Evolutionary conservation across 2,888 invertebrate genomes (phyloP).

Genomic region (Agonum fuliginosum): DNA sequence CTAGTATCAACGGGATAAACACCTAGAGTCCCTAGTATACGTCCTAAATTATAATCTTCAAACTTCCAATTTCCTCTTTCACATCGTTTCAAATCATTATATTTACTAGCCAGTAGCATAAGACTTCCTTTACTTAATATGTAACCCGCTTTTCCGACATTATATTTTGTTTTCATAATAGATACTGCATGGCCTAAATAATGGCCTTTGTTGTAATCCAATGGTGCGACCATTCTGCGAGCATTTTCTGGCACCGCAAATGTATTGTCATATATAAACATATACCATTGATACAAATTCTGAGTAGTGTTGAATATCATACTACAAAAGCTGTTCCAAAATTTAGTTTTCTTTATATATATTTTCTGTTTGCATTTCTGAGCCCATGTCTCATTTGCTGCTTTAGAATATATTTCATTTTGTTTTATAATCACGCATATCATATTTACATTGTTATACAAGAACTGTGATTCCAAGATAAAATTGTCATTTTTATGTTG

Average conservation of each 20-base stretch:
- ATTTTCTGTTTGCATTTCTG: constrained; percentile 68
- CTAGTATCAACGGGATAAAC: constrained; percentile 75
- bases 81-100: constrained; percentile 72
- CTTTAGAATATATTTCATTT: constrained; percentile 64
- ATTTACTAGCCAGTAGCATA: constrained; percentile 69
- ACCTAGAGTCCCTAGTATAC: constrained; percentile 73
- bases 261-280: constrained; percentile 75
- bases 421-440: constrained; percentile 65
- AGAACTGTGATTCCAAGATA: constrained; percentile 64
- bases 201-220: constrained; percentile 71
- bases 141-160: constrained; percentile 76
- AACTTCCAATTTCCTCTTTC: constrained; percentile 75
- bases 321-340: constrained; percentile 69
- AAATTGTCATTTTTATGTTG: constrained; percentile 60
- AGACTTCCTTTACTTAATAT: constrained; percentile 75
- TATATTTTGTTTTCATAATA: constrained; percentile 76
- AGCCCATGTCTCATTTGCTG: constrained; percentile 69
- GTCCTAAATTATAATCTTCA: constrained; percentile 78
- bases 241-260: constrained; percentile 77
- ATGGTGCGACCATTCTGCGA: constrained; percentile 73
- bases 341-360: constrained; percentile 65
- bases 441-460: constrained; percentile 64
- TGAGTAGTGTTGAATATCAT: constrained; percentile 64
- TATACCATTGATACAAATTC: constrained; percentile 73
- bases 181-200: constrained; percentile 76